Evolutionary conservation across 1,140 invertebrate genomes (phyloP).

Genomic region (Subanguina moxae): DNA sequence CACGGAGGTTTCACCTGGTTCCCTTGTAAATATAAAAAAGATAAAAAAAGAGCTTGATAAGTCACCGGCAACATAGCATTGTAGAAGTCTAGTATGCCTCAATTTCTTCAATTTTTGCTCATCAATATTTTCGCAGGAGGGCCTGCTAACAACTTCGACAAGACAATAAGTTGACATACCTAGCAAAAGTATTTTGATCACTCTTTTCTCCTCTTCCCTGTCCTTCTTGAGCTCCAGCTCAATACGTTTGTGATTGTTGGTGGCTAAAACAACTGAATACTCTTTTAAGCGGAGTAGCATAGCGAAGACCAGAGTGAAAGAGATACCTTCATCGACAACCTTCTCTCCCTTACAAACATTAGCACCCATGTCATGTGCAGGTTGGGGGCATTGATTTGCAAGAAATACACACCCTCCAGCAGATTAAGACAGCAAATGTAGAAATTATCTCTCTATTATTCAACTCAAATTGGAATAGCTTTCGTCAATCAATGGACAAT

Average conservation of each 20-base stretch:
- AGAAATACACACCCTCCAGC: not conserved
- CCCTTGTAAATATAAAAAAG: too few relatives aligned
- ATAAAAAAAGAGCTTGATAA: too few relatives aligned
- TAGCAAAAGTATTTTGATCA: constrained; percentile 37
- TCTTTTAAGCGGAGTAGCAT: not conserved
- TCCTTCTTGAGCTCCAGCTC: constrained; percentile 36
- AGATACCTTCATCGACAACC: constrained; percentile 26
- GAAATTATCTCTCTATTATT: too few relatives aligned
- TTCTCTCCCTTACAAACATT: constrained; percentile 42
- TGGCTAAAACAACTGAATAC: not conserved
- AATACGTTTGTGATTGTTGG: constrained; percentile 33
- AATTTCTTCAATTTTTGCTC: not conserved
- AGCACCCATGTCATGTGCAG: constrained; percentile 20
- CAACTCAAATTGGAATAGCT: too few relatives aligned
- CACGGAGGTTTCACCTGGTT: too few relatives aligned
- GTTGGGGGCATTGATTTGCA: not conserved
- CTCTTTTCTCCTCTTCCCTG: constrained; percentile 13
- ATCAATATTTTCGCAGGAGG: not conserved
- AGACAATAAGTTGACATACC: constrained; percentile 15
- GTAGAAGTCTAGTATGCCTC: not conserved
- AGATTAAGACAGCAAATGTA: not conserved
- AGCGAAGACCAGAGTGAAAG: too few relatives aligned
- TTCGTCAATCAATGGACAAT: too few relatives aligned
- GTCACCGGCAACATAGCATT: too few relatives aligned
- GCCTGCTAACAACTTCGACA: too few relatives aligned